These are phyloP conservation scores for Auanema sp. DNA, from an alignment of 2,888 invertebrate genomes.

Conservation along the genomic window DNA sequence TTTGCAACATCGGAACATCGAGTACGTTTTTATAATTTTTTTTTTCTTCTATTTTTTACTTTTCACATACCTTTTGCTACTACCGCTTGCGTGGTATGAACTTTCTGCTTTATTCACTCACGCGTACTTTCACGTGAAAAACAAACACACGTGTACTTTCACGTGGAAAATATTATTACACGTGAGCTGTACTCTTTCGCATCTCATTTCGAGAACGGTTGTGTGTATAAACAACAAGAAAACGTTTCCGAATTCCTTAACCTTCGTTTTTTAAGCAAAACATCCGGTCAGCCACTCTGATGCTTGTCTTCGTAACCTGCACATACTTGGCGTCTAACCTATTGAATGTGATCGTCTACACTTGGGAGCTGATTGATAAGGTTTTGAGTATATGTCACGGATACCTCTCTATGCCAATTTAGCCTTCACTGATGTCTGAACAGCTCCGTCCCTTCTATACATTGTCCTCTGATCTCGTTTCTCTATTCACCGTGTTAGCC, in stretches of 20 bases:
- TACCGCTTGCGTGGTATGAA: too few relatives aligned
- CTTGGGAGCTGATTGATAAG: slow-evolving; percentile 54
- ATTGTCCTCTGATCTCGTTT: slow-evolving; percentile 52
- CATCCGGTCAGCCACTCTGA: slow-evolving; percentile 57
- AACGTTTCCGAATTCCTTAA: neutral
- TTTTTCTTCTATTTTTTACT: neutral
- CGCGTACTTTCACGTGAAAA: too few relatives aligned
- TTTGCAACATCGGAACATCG: slow-evolving; percentile 60
- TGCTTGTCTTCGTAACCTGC: slow-evolving; percentile 58
- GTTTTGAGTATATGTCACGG: slow-evolving; percentile 9
- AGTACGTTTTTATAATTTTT: slow-evolving; percentile 21
- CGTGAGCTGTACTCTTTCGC: too few relatives aligned
- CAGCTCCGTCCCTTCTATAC: slow-evolving; percentile 55
- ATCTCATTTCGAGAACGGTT: too few relatives aligned
- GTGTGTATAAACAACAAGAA: neutral
- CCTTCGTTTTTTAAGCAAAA: slow-evolving; percentile 47
- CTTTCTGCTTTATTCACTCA: too few relatives aligned
- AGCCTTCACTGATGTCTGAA: slow-evolving; percentile 39
- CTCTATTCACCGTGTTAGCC: slow-evolving; percentile 51
- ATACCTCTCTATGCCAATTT: neutral
- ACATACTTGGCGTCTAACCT: slow-evolving; percentile 58
- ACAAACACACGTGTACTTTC: too few relatives aligned
- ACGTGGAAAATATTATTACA: too few relatives aligned
- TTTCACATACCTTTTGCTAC: too few relatives aligned
- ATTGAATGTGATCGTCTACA: slow-evolving; percentile 54